These are phyloP conservation scores for Harpegnathos saltator DNA, from an alignment of 1,140 invertebrate species.

Conservation along the genomic window DNA sequence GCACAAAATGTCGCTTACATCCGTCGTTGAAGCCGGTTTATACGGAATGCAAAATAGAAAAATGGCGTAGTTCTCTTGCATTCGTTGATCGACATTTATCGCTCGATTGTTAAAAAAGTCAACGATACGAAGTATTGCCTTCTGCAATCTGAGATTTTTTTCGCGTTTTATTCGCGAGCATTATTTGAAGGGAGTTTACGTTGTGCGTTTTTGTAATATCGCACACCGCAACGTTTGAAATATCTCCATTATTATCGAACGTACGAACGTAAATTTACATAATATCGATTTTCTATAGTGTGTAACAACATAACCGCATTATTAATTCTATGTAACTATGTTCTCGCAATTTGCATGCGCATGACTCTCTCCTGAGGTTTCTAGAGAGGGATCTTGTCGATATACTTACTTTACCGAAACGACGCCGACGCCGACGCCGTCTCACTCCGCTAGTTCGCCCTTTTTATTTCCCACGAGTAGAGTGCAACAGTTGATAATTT, in stretches of 20 bases:
- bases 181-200: neutral
- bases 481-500: neutral
- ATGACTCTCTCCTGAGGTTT: neutral
- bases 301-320: neutral
- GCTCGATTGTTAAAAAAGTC: constrained; percentile 31
- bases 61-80: neutral
- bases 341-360: neutral
- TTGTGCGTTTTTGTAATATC: constrained; percentile 6
- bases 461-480: neutral
- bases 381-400: no score
- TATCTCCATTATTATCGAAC: neutral
- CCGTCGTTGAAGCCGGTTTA: neutral
- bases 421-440: neutral
- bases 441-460: neutral
- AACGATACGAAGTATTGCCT: constrained; percentile 30
- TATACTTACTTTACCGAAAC: no score
- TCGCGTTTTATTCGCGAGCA: constrained; percentile 23
- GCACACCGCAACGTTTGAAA: neutral
- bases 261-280: neutral
- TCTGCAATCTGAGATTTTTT: constrained; percentile 34
- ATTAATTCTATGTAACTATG: neutral
- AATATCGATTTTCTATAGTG: constrained; percentile 1
- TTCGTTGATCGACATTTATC: constrained; percentile 29
- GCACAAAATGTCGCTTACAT: neutral
- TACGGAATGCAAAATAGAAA: neutral